phyloP scores from a whole-genome alignment of 2,113 vertebrate genomes.

The Hippocampus zosterae region DNA sequence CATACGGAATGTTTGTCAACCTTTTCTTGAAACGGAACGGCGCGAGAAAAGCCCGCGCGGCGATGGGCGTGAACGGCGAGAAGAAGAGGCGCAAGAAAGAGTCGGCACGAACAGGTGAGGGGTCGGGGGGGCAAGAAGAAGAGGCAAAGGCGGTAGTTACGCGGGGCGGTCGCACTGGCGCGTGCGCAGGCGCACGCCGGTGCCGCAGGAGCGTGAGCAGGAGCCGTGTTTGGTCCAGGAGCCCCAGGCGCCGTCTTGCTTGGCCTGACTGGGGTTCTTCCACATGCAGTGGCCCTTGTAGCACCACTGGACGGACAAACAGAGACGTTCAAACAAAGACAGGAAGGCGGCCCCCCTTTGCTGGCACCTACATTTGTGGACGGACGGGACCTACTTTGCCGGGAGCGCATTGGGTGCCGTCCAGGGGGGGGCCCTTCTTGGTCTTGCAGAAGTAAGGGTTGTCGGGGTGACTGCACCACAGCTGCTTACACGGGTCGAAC shows the following conservation, averaged over 20 bases:
- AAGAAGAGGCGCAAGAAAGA: too few relatives aligned
- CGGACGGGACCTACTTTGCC: slow-evolving; percentile 81
- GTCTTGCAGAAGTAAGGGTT: slow-evolving; percentile 99
- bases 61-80: neutral
- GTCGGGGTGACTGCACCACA: slow-evolving; percentile 98
- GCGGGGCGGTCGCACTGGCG: slow-evolving; percentile 91
- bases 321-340: too few relatives aligned
- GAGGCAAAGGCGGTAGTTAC: slow-evolving; percentile 60
- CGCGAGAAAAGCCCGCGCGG: neutral
- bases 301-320: slow-evolving; percentile 80
- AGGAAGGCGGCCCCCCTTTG: too few relatives aligned
- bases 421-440: slow-evolving; percentile 96
- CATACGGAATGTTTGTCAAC: neutral
- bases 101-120: too few relatives aligned
- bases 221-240: slow-evolving; percentile 90
- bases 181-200: slow-evolving; percentile 87
- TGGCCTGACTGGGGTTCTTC: slow-evolving; percentile 89
- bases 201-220: slow-evolving; percentile 91
- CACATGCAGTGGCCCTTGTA: slow-evolving; percentile 99
- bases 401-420: slow-evolving; percentile 90
- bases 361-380: too few relatives aligned
- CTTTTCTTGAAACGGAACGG: neutral
- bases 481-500: slow-evolving; percentile 94
- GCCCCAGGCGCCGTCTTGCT: slow-evolving; percentile 90
- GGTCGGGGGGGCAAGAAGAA: too few relatives aligned